These are phyloP conservation scores for Collichthys lucidus DNA, from an alignment of 2,113 vertebrate genomes.

Conservation along the genomic window DNA sequence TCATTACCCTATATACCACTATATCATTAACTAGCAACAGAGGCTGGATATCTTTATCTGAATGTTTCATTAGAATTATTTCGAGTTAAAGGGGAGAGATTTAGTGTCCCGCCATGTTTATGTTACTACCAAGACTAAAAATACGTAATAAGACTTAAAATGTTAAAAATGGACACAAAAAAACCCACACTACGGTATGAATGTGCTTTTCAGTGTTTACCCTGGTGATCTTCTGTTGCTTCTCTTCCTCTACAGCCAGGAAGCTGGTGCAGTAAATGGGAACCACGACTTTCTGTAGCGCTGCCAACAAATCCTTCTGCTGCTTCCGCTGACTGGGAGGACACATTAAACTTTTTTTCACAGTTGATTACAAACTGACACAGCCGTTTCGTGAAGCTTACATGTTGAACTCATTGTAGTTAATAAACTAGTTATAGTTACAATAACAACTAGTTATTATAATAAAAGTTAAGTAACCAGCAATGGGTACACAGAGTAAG, in stretches of 20 bases:
- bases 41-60: not conserved
- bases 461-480: not conserved
- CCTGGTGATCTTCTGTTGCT: constrained; percentile 97
- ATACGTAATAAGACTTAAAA: too few relatives aligned
- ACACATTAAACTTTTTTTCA: constrained; percentile 15
- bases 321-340: constrained; percentile 93
- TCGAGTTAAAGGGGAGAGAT: not conserved
- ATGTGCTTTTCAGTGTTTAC: constrained; percentile 70
- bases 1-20: not conserved
- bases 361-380: too few relatives aligned
- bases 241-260: constrained; percentile 96
- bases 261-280: constrained; percentile 99
- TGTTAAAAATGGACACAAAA: not conserved
- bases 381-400: too few relatives aligned
- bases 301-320: constrained; percentile 94
- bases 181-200: not conserved
- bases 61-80: not conserved
- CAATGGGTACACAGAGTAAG: not conserved
- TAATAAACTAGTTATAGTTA: not conserved
- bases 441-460: too few relatives aligned
- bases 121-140: not conserved
- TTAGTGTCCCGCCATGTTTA: not conserved
- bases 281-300: constrained; percentile 98
- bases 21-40: not conserved
- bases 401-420: too few relatives aligned